Base-by-base conservation (phyloP, 35 echinoderm and acorn worm species). In the Anneissia japonica region DNA sequence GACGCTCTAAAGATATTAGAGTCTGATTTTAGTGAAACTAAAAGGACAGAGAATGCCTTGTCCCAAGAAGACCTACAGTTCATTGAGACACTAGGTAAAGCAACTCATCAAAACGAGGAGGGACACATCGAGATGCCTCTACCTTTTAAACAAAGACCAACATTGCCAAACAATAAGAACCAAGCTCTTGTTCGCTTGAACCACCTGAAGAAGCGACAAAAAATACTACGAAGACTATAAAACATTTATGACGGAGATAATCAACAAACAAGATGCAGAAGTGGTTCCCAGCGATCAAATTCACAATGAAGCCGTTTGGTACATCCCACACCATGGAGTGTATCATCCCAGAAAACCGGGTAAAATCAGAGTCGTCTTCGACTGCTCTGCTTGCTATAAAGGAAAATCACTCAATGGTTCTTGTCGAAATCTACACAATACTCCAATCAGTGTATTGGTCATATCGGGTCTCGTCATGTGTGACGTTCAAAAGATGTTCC, bases 241-340 rank as follows among this genome's bases (percentile, higher is more conserved):
- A 64, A 23, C 9, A 16, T 9, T 64, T 64, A 64, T 64, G 51
- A 23, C 7, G 26, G 51, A 64, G 1, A 64, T 64, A 16, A 64
- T 64, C 19, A 64, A 64, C 38, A 31, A 51, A 74, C 34, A 74
- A 85, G 82, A 73, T 84, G 34, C 40, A 89, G 86, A 84, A 86
- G 75, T 34, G 31, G 86, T 51, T 77, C 85, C 4, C 78, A 87
- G 32, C 35, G 30, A 34, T 37, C 31, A 32, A 46, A 29, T 72
- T 31, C 32, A 38, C 82, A 43, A 85, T 87, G 32, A 82, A 81
- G 34, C 46, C 17, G 41, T 37, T 31, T 84, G 85, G 88, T 93
- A 93, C 39, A 79, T 93, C 40, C 91, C 86, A 5, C 82, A 88
- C 32, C 91, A 93, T 39, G 74, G 73, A 3, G 93, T 95, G 32